A percentile compares a stretch with the other conserved stretches of the same genome.
These are phyloP conservation scores for Urocolius indicus DNA, from an alignment of 2,113 vertebrate genomes.

Conservation along the genomic window DNA sequence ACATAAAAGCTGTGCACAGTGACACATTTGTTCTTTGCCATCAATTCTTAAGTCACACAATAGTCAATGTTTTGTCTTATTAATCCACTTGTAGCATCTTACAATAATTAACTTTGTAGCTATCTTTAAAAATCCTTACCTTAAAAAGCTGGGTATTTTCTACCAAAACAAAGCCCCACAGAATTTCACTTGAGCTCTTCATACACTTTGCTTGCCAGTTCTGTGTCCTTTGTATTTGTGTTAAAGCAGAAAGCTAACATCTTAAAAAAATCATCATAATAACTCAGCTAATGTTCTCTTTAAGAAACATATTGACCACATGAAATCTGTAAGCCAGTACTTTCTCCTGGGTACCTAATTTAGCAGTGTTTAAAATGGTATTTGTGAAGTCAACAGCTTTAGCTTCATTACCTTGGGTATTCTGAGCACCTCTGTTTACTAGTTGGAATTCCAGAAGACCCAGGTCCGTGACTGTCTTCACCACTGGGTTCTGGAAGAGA, in stretches of 20 bases:
- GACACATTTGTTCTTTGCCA: neutral
- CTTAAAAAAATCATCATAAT: neutral
- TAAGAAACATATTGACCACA: neutral
- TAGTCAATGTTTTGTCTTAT: neutral
- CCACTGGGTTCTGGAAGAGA: constrained; percentile 65
- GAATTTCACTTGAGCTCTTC: neutral
- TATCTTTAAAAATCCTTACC: neutral
- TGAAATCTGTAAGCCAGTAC: neutral
- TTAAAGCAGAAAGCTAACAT: neutral
- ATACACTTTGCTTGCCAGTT: neutral
- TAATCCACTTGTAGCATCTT: neutral
- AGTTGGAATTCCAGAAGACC: constrained; percentile 46
- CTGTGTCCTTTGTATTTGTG: neutral
- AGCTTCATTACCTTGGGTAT: constrained; percentile 72
- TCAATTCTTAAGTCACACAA: neutral
- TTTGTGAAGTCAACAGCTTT: constrained; percentile 26
- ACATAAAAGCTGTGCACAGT: neutral
- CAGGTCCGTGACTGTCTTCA: constrained; percentile 5
- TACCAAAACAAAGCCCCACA: neutral
- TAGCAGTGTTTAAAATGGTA: neutral
- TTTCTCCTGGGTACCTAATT: neutral
- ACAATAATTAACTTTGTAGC: neutral
- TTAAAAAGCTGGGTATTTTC: neutral
- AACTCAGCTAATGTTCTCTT: neutral
- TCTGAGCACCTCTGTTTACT: constrained; percentile 68